These are phyloP conservation scores for Cosmopolites sordidus DNA, from an alignment of 2,888 invertebrate species.

Conservation along the genomic window DNA sequence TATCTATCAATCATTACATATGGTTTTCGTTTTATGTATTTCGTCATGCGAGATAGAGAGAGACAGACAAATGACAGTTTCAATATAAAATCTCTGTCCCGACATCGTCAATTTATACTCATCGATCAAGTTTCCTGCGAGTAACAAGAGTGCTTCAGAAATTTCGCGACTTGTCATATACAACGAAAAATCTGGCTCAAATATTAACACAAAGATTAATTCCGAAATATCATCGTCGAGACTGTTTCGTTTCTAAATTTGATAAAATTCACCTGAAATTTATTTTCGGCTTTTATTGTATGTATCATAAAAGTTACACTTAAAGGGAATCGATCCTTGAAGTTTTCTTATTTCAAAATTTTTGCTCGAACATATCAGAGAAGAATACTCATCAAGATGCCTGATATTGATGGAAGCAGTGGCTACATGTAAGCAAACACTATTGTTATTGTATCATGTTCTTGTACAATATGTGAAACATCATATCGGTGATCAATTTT, in stretches of 20 bases:
- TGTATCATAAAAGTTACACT: slow-evolving; percentile 50
- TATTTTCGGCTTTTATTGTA: slow-evolving; percentile 47
- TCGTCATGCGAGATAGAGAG: not conserved
- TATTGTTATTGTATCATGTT: no score
- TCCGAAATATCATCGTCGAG: slow-evolving; percentile 55
- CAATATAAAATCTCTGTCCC: not conserved
- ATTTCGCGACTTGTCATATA: not conserved
- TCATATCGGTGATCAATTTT: no score
- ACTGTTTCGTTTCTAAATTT: slow-evolving; percentile 51
- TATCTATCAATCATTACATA: not conserved
- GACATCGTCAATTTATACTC: not conserved
- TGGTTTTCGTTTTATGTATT: not conserved
- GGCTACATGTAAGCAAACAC: slow-evolving; percentile 17
- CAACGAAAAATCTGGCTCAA: slow-evolving; percentile 39
- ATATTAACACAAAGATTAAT: slow-evolving; percentile 43
- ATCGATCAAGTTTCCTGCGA: not conserved
- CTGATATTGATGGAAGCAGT: slow-evolving; percentile 39
- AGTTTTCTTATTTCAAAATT: not conserved
- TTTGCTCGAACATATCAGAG: no score
- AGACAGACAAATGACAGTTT: not conserved
- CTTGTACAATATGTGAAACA: no score
- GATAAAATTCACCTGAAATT: slow-evolving; percentile 43
- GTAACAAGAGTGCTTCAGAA: not conserved
- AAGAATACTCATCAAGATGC: slow-evolving; percentile 32
- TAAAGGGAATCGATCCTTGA: slow-evolving; percentile 30